Evolutionary conservation across 2,888 invertebrate genomes (phyloP).

Genomic region (Lissocephala sabroskyi): DNA sequence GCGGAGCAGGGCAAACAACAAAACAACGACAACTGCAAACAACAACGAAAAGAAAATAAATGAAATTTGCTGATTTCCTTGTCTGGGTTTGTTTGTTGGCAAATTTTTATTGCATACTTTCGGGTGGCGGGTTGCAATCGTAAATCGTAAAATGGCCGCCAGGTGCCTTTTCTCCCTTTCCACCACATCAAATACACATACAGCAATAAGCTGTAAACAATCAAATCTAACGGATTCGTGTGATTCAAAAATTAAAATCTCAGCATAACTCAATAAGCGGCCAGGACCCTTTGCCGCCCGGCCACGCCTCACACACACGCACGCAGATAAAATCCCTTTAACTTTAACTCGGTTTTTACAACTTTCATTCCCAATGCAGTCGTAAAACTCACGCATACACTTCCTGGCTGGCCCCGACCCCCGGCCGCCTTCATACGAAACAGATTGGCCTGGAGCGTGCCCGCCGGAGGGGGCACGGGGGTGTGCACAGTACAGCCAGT

Average conservation of each 20-base stretch:
- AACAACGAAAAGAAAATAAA: too few species aligned
- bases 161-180: too few species aligned
- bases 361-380: constrained; percentile 53
- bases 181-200: too few species aligned
- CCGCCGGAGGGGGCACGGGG: constrained; percentile 9
- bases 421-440: too few species aligned
- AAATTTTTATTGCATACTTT: constrained; percentile 58
- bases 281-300: not conserved
- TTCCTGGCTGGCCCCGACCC: too few species aligned
- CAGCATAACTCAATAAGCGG: constrained; percentile 56
- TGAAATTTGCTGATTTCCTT: constrained; percentile 58
- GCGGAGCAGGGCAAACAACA: not conserved
- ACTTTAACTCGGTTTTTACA: not conserved
- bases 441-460: not conserved
- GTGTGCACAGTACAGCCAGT: constrained; percentile 43
- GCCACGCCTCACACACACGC: too few species aligned
- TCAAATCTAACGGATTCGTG: not conserved
- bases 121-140: constrained; percentile 18
- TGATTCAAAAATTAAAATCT: constrained; percentile 58
- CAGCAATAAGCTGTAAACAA: too few species aligned
- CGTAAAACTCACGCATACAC: constrained; percentile 60
- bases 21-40: constrained; percentile 8
- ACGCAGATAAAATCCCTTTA: too few species aligned
- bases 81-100: constrained; percentile 36
- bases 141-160: too few species aligned